Base-by-base conservation (phyloP, 2,113 vertebrate genomes). In the Parus major region DNA sequence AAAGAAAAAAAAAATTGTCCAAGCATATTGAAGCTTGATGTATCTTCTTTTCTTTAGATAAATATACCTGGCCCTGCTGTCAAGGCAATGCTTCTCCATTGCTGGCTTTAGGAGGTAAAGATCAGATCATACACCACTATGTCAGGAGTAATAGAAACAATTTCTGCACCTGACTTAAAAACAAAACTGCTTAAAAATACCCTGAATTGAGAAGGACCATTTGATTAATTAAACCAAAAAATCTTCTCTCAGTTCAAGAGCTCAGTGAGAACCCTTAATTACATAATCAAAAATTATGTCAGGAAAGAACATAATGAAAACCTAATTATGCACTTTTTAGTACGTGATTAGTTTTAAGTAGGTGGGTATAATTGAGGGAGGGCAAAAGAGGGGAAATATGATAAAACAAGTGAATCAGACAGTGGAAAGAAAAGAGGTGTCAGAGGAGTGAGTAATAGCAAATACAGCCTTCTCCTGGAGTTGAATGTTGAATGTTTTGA, bases 241-340 rank as follows among this genome's bases (percentile, higher is more conserved):
- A 65, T 90, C 20, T 79, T 86, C 75, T 66, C 29, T 83, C 25
- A 10, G 23, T 86, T 96, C 41, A 50, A 97, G 93, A 94, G 82
- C 72, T 88, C 64, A 81, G 20, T 73, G 53, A 96, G 87, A 94
- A 88, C 93, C 80, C 57, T 92, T 93, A 94, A 96, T 93, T 91
- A 96, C 55, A 81, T 83, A 83, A 96, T 96, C 79, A 93, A 93
- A 95, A 96, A 94, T 73, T 88, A 88, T 93, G 36, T 83, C 93
- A 95, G 92, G 94, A 93, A 97, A 96, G 85, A 90, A 70, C 82
- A 83, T 86, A 90, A 86, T 64, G 86, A 93, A 94, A 93, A 93
- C 88, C 82, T 92, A 86, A 95, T 97, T 92, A 92, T 49, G 52
- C 52, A 55, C 28, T 86, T 93, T 93, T 75, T 94, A 91, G 84